These are phyloP conservation scores for Cantharis lateralis DNA, from an alignment of 2,888 invertebrate genomes.

Conservation along the genomic window DNA sequence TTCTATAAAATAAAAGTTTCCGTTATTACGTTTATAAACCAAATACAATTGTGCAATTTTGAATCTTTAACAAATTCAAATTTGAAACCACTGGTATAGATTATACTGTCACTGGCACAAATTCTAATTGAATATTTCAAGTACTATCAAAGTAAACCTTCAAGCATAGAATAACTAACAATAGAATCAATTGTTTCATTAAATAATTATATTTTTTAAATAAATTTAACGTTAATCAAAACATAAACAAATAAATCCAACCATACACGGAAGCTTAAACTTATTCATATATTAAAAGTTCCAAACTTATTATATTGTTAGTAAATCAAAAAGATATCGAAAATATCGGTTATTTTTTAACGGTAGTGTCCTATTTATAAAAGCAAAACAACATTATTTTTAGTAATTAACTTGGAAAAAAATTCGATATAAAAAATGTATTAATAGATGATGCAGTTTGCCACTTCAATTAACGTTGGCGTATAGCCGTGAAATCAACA, in stretches of 20 bases:
- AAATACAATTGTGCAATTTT: too few species aligned
- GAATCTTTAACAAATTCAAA: too few species aligned
- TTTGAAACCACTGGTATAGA: neutral
- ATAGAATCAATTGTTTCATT: neutral
- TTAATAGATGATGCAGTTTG: neutral
- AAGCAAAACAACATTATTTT: neutral
- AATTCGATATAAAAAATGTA: neutral
- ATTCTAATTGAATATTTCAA: neutral
- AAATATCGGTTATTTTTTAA: neutral
- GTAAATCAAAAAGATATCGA: neutral
- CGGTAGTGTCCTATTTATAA: neutral
- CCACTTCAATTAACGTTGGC: constrained; percentile 2
- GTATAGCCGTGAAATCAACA: constrained; percentile 1
- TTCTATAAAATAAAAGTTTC: too few species aligned
- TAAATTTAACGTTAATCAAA: neutral
- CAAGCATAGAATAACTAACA: neutral
- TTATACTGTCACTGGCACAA: neutral
- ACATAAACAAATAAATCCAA: neutral
- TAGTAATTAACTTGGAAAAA: neutral
- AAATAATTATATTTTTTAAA: neutral
- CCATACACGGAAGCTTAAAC: neutral
- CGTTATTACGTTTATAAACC: too few species aligned
- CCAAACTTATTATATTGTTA: neutral
- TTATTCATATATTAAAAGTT: neutral
- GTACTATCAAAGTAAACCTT: neutral